Percentiles rank a stretch among this genome's conserved stretches.
Conservation (phyloP, 2,888 invertebrate species). For the Zaprionus obscuricornis region DNA sequence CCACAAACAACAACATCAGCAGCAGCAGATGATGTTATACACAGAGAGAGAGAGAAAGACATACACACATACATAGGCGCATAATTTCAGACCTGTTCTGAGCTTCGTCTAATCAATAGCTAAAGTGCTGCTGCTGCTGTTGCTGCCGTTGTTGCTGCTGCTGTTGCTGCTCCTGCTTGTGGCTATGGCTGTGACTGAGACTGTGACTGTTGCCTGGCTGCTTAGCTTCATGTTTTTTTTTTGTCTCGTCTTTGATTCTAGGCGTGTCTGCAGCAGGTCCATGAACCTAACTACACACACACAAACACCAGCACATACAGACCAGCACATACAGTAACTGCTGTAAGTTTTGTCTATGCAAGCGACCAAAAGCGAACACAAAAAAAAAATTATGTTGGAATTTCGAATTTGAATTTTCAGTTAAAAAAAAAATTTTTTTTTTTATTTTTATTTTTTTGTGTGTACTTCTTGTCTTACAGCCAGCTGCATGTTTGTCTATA, state of each 20-base stretch:
- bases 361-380: constrained; percentile 34
- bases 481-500: constrained; percentile 29
- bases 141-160: constrained; percentile 33
- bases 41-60: constrained; percentile 37
- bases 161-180: constrained; percentile 55
- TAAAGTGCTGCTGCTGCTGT: constrained; percentile 41
- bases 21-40: constrained; percentile 50
- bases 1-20: constrained; percentile 45
- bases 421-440: constrained; percentile 5
- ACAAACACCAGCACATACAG: constrained; percentile 16
- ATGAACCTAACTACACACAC: constrained; percentile 65
- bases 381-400: constrained; percentile 56
- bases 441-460: constrained; percentile 46
- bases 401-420: constrained; percentile 70
- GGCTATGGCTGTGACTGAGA: too few species aligned
- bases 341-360: constrained; percentile 55
- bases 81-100: constrained; percentile 71
- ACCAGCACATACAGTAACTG: constrained; percentile 4
- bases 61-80: constrained; percentile 25
- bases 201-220: constrained; percentile 18
- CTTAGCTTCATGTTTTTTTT: constrained; percentile 54
- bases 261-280: constrained; percentile 76
- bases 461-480: constrained; percentile 45
- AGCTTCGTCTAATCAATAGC: constrained; percentile 74
- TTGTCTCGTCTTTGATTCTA: constrained; percentile 58